These are phyloP conservation scores for Ephydatia muelleri DNA, from an alignment of 37 sponge, comb jelly and placozoan genomes.

Conservation along the genomic window DNA sequence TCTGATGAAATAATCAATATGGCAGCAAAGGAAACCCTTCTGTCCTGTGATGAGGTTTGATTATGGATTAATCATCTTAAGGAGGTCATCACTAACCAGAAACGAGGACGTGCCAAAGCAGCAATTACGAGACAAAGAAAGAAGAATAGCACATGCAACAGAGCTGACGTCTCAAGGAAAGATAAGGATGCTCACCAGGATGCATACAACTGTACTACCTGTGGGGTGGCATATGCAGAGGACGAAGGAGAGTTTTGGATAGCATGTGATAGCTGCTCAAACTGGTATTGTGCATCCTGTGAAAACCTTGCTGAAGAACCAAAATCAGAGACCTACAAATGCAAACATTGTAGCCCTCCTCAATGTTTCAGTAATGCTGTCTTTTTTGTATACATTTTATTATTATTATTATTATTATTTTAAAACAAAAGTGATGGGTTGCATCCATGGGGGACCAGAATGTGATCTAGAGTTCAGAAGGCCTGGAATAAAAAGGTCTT, in stretches of 20 bases:
- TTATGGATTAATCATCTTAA: constrained; percentile 52
- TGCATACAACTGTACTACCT: constrained; percentile 1
- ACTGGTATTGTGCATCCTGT: constrained; percentile 15
- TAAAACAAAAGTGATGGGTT: not conserved
- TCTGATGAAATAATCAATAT: constrained; percentile 1
- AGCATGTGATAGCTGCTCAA: constrained; percentile 15
- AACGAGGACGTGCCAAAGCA: constrained; percentile 51
- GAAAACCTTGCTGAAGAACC: constrained; percentile 3
- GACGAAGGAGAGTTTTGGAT: constrained; percentile 11
- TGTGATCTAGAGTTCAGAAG: not conserved
- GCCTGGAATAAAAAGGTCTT: not conserved
- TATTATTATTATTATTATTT: too few species aligned
- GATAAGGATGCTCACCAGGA: not conserved
- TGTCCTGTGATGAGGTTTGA: constrained; percentile 20
- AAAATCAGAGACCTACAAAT: not conserved
- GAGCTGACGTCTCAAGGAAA: not conserved
- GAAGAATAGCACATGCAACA: constrained; percentile 3
- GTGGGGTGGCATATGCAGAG: constrained; percentile 1
- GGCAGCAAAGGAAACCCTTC: not conserved
- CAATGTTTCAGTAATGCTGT: not conserved
- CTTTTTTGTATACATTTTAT: not conserved
- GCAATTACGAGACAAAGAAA: constrained; percentile 31
- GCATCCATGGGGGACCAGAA: not conserved
- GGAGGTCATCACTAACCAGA: constrained; percentile 31
- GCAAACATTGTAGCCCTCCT: not conserved